Percentiles rank a stretch among this genome's conserved stretches.
phyloP scores from a whole-genome alignment of 2,888 invertebrate species.

The Drosophila atripex region DNA sequence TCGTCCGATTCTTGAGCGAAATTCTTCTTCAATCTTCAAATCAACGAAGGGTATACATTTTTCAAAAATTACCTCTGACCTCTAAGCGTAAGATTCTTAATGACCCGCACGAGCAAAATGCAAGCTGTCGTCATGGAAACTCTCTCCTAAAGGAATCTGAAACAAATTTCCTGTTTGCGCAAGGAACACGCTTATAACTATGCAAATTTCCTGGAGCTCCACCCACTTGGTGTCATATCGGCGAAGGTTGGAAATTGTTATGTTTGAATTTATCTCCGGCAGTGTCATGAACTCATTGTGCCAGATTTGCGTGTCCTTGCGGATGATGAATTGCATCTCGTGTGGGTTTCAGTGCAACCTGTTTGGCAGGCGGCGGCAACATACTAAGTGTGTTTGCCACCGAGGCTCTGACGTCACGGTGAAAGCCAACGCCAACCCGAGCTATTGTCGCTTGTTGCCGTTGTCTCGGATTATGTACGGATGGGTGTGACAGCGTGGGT shows the following conservation, averaged over 20 bases:
- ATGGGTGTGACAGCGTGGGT: slow-evolving; percentile 3
- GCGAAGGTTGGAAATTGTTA: slow-evolving; percentile 37
- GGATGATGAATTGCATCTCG: slow-evolving; percentile 34
- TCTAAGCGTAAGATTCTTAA: too few relatives aligned
- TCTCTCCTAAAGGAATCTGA: not conserved
- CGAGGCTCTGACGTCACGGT: slow-evolving; percentile 35
- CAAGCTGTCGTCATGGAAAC: not conserved
- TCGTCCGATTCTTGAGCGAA: too few relatives aligned
- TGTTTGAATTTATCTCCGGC: slow-evolving; percentile 15
- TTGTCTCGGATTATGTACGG: not conserved
- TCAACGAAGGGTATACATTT: too few relatives aligned
- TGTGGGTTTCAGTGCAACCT: slow-evolving; percentile 19
- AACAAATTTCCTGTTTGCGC: slow-evolving; percentile 3
- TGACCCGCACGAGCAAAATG: too few relatives aligned
- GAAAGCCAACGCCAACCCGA: slow-evolving; percentile 8
- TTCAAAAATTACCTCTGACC: too few relatives aligned
- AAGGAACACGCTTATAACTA: slow-evolving; percentile 11
- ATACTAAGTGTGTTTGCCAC: slow-evolving; percentile 8
- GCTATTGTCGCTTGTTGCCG: slow-evolving; percentile 35
- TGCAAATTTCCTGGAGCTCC: slow-evolving; percentile 19
- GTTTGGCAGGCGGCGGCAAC: slow-evolving; percentile 12
- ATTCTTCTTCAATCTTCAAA: too few relatives aligned
- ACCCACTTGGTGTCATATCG: slow-evolving; percentile 10
- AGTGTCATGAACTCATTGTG: slow-evolving; percentile 43
- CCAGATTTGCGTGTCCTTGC: slow-evolving; percentile 43